Base-by-base conservation (phyloP, 2,888 invertebrate genomes). In the Monochamus alternatus region DNA sequence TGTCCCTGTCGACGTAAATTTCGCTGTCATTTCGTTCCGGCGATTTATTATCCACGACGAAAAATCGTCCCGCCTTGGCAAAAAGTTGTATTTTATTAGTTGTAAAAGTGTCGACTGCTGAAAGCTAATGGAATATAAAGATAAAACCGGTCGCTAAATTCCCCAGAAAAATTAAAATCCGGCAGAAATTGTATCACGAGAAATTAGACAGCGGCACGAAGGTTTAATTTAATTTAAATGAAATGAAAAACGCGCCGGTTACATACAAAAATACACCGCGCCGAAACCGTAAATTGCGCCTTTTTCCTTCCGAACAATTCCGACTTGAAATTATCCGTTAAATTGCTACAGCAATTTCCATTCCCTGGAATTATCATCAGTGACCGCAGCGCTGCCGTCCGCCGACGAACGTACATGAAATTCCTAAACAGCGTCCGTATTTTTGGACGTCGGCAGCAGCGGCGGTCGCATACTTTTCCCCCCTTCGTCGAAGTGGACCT, bases 351-450 rank as follows among this genome's bases (percentile, higher is more conserved):
- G 72, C 75, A 78, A 78, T 78, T 77, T 77, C 65, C 76, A 77
- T 76, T 72, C 72, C 75, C 55, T 72, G 73, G 76, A 76, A 75
- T 76, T 78, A 76, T 75, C 76, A 75, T 75, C 67, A 47, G 60
- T 62, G 67, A 30, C 75, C 74, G 65, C 67, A 55, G 63, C 63
- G 67, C 69, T 68, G 7, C 73, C 73, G 76, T 74, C 73, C 52
- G 70, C 73, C 75, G 72, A 65, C 70, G 75, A 74, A 73, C 73
- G 74, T 75, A 76, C 65, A 79, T 77, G 78, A 77, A 82, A 81
- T 81, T 81, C 77, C 81, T 78, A 81, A 81, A 82, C 80, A 80
- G 78, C 78, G 81, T 73, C 67, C 68, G 75, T 77, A 52, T 62
- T 58, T 65, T 9, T n/a, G 52, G 43, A 55, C 51, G 44, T 44